Evolutionary conservation across 2,797 vertebrate species (phyloP).

Genomic region (Peromyscus nudipes): DNA sequence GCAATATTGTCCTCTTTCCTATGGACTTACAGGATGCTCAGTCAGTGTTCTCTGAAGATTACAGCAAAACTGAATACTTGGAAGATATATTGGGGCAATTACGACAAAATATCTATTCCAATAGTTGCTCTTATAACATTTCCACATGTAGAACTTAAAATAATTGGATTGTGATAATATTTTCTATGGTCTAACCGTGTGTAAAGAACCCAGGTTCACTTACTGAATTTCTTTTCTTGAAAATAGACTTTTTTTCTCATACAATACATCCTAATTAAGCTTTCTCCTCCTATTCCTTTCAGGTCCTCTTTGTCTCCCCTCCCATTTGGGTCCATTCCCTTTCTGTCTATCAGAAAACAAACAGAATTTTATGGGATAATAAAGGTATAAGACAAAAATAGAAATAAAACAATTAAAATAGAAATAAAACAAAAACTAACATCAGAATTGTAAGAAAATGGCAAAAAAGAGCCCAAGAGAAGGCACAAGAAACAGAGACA

Average conservation of each 20-base stretch:
- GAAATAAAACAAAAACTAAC: not conserved
- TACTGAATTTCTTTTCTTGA: not conserved
- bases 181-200: not conserved
- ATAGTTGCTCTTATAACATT: not conserved
- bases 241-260: not conserved
- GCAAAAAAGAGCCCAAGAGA: not conserved
- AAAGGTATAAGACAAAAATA: not conserved
- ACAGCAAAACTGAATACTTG: not conserved
- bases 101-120: not conserved
- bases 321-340: too few species aligned
- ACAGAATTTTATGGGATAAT: not conserved
- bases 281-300: too few species aligned
- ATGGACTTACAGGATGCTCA: not conserved
- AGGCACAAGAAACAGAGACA: not conserved
- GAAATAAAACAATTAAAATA: not conserved
- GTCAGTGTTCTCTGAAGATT: not conserved
- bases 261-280: not conserved
- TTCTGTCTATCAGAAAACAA: not conserved
- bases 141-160: not conserved
- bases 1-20: rapidly evolving
- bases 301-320: not conserved
- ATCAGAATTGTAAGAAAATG: not conserved
- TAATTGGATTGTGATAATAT: not conserved
- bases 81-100: not conserved
- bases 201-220: not conserved